Evolutionary conservation across 2,888 invertebrate species (phyloP).

Genomic region (Cosmopolites sordidus): DNA sequence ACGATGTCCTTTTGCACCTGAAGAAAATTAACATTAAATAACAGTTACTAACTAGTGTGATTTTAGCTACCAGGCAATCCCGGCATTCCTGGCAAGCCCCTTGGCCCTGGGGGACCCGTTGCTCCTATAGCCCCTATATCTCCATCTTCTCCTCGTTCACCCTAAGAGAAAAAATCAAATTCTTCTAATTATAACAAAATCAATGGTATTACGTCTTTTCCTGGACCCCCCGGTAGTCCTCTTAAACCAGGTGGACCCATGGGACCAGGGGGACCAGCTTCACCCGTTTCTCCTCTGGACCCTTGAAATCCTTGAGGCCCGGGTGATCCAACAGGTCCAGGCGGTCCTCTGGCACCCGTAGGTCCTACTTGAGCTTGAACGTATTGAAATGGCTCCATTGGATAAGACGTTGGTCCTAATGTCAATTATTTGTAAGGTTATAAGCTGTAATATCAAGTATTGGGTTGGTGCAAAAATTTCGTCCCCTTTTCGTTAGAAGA

Average conservation of each 20-base stretch:
- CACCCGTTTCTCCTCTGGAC: conserved; percentile 73
- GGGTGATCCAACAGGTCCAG: conserved; percentile 55
- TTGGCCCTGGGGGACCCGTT: conserved; percentile 66
- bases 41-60: background rate
- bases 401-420: conserved; percentile 29
- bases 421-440: too few relatives aligned
- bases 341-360: conserved; percentile 73
- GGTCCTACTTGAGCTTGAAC: conserved; percentile 77
- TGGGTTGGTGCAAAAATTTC: too few relatives aligned
- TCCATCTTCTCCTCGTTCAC: conserved; percentile 74
- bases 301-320: conserved; percentile 84
- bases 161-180: conserved; percentile 50
- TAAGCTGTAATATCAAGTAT: too few relatives aligned
- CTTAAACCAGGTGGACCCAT: conserved; percentile 56
- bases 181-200: background rate
- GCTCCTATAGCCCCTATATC: conserved; percentile 71
- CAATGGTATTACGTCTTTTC: conserved; percentile 63
- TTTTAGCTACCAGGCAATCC: conserved; percentile 68
- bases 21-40: background rate
- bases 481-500: too few relatives aligned
- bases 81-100: conserved; percentile 70
- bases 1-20: conserved; percentile 65
- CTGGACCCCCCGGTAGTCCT: conserved; percentile 66
- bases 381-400: conserved; percentile 63
- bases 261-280: conserved; percentile 65